A percentile compares a stretch with the other conserved stretches of the same genome.
phyloP scores from a whole-genome alignment of 2,113 vertebrate genomes.

The Albula glossodonta region DNA sequence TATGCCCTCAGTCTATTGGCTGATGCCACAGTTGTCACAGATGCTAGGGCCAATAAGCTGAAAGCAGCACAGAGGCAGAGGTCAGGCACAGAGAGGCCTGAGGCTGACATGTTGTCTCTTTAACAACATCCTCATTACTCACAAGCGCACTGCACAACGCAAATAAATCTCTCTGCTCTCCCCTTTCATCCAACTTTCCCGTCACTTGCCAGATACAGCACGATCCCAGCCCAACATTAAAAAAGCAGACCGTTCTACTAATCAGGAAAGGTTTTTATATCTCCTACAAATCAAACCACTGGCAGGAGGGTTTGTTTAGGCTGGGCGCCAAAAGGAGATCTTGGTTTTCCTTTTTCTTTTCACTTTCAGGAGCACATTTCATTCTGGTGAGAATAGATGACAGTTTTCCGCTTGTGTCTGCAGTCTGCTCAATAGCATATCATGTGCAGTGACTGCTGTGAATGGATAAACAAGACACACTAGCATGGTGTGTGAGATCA shows the following conservation, averaged over 20 bases:
- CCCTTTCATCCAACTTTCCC: slow-evolving; percentile 1
- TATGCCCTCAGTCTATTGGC: too few species aligned
- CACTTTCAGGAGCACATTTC: neutral
- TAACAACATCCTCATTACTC: neutral
- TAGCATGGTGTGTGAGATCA: neutral
- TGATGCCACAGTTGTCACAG: too few species aligned
- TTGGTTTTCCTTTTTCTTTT: neutral
- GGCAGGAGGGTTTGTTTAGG: slow-evolving; percentile 2
- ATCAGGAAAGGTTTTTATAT: neutral
- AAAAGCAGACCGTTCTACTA: slow-evolving; percentile 6
- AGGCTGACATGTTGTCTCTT: neutral
- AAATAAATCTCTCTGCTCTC: neutral
- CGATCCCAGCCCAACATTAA: slow-evolving; percentile 2
- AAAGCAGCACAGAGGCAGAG: too few species aligned
- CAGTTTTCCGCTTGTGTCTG: neutral
- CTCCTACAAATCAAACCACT: slow-evolving; percentile 4
- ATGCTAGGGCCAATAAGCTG: too few species aligned
- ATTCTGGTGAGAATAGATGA: slow-evolving; percentile 1
- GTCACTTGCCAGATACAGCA: neutral
- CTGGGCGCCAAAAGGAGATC: neutral
- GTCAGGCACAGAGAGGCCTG: neutral
- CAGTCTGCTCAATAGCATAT: neutral
- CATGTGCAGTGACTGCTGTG: neutral
- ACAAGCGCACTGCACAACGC: neutral
- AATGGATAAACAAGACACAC: neutral